Base-by-base conservation (phyloP, 1,140 invertebrate genomes). In the Coboldia fuscipes region DNA sequence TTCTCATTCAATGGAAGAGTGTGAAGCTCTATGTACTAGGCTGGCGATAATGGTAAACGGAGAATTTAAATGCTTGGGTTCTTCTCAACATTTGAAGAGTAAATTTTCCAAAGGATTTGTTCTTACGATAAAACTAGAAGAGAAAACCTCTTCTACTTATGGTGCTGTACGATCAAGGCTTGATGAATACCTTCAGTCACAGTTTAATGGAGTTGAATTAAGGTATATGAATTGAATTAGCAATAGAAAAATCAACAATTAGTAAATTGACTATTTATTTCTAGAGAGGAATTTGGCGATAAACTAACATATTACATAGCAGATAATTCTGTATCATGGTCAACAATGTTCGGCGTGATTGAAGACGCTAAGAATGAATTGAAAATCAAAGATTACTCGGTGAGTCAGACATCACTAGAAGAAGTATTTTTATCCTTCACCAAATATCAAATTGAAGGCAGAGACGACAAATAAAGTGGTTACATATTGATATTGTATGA, bases 1-100 rank as follows among this genome's bases (percentile, higher is more conserved):
- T 12, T 76, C 74, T 12, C 75, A 78, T 50, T 75, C 71, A 42
- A 77, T 78, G 72, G 73, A 78, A 50, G 74, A 77, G 55, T 85
- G 78, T 53, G 81, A 88, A 57, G 77, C 72, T 13, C 59, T 86
- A 4, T 88, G 82, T 45, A 72, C 74, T 24, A 49, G 75, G 35
- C 53, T 85, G 28, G 79, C 75, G 16, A 78, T 86, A 33, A 85
- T 88, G 80, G 77, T 83, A 4, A 70, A 70, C 46, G 83, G 83
- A 7, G 58, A 69, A 30, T 64, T 84, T 37, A 62, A 62, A 38
- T 75, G 71, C 36, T 48, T 75, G 29, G 72, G 72, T 5, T 60
- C 68, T 9, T 58, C 63, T 39, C 70, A 72, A 50, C 68, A 73
- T 46, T 48, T 74, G 30, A 75, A 73, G 42, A 65, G 53, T 42